Percentiles rank a stretch among this genome's conserved stretches.
Evolutionary conservation across 1,140 invertebrate species (phyloP).

Genomic region (Drosophila malerkotliana): DNA sequence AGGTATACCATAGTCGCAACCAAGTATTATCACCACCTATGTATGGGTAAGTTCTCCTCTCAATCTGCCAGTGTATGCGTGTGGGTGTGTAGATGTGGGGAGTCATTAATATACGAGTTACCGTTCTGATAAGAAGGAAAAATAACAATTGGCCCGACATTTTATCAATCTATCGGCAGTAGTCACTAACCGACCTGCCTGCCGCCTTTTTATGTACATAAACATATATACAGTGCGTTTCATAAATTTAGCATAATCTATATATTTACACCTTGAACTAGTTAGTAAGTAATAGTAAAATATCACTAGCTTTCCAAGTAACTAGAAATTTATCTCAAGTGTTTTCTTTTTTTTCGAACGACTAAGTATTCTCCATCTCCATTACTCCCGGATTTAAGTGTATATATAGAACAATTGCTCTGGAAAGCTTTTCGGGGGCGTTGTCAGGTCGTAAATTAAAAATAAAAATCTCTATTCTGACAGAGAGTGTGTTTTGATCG

Average conservation of each 20-base stretch:
- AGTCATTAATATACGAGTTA: constrained; percentile 53
- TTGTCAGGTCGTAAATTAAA: not conserved
- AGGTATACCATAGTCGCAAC: not conserved
- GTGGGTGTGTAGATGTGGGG: constrained; percentile 15
- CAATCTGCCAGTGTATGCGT: not conserved
- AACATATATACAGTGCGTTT: not conserved
- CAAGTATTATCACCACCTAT: not conserved
- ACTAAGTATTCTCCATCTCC: too few relatives aligned
- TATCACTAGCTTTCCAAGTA: too few relatives aligned
- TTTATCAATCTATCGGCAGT: constrained; percentile 70
- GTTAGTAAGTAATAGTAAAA: too few relatives aligned
- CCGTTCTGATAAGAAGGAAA: constrained; percentile 56
- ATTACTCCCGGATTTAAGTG: too few relatives aligned
- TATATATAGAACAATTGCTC: too few relatives aligned
- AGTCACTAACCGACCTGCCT: constrained; percentile 21
- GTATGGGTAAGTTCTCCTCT: constrained; percentile 1
- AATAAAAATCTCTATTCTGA: not conserved
- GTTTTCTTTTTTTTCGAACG: too few relatives aligned
- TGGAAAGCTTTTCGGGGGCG: too few relatives aligned
- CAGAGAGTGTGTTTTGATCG: not conserved
- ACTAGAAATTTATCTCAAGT: too few relatives aligned
- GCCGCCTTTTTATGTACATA: not conserved
- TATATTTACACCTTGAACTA: not conserved
- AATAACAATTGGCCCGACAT: constrained; percentile 56
- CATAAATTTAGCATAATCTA: not conserved